phyloP scores from a whole-genome alignment of 2,888 invertebrate species.

The Cyclophora punctaria region DNA sequence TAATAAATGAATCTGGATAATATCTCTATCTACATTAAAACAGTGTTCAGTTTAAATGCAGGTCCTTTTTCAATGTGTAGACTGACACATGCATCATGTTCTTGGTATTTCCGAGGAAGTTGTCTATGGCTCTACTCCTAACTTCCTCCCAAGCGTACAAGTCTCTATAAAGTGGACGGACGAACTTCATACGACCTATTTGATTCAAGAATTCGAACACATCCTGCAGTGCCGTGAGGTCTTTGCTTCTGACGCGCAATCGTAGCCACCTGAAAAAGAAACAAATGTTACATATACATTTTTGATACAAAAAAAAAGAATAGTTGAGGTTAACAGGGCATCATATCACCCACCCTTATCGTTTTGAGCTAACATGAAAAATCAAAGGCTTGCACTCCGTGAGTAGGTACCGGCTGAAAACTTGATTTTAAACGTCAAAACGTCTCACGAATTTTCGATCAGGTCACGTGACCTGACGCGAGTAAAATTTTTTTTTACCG shows the following conservation, averaged over 20 bases:
- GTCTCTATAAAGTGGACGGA: conserved; percentile 90
- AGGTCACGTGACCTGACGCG: too few species aligned
- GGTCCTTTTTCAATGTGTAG: conserved; percentile 83
- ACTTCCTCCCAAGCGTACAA: conserved; percentile 86
- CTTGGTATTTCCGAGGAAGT: conserved; percentile 79
- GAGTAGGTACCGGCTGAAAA: too few species aligned
- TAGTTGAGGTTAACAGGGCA: too few species aligned
- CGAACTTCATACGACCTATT: conserved; percentile 94
- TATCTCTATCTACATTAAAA: neutral
- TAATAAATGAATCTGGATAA: too few species aligned
- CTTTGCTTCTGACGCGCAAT: conserved; percentile 82
- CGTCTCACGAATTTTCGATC: too few species aligned
- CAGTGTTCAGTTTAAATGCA: conserved; percentile 64
- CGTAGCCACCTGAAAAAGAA: conserved; percentile 79
- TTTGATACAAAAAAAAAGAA: neutral
- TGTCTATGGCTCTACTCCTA: conserved; percentile 79
- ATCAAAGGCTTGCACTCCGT: neutral
- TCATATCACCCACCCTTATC: too few species aligned
- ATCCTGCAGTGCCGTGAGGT: conserved; percentile 78
- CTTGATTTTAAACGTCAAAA: too few species aligned
- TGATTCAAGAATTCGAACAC: conserved; percentile 86
- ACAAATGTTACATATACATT: neutral
- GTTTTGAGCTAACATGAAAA: neutral
- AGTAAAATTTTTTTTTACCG: too few species aligned
- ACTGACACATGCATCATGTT: conserved; percentile 91